Percentiles rank a stretch among this genome's conserved stretches.
Conservation (phyloP, 2,113 vertebrate species). For the Cottus gobio region DNA sequence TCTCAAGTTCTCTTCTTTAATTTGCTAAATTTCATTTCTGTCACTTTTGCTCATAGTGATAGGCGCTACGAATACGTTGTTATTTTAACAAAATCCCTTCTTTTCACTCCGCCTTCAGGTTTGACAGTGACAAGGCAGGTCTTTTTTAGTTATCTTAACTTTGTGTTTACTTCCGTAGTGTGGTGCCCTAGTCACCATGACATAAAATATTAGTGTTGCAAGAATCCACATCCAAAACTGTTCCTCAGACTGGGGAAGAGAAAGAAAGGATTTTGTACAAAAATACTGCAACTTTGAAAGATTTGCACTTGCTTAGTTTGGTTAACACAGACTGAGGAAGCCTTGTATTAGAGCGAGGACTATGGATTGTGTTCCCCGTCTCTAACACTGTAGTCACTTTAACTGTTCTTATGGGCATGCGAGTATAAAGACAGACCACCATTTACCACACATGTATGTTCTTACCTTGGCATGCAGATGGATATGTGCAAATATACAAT, state of each 20-base stretch:
- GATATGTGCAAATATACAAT: slow-evolving; percentile 1
- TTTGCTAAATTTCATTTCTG: not conserved
- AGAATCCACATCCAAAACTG: not conserved
- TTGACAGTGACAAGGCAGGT: not conserved
- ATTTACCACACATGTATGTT: not conserved
- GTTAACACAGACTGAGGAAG: not conserved
- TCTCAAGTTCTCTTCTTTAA: not conserved
- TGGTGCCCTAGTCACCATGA: not conserved
- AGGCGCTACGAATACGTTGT: not conserved
- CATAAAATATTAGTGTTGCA: not conserved
- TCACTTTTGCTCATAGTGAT: no score
- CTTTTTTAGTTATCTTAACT: not conserved
- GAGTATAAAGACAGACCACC: not conserved
- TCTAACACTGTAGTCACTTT: slow-evolving; percentile 1
- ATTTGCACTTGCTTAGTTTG: not conserved
- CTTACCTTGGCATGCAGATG: slow-evolving; percentile 17
- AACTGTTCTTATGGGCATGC: not conserved
- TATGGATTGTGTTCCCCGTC: not conserved
- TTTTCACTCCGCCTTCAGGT: not conserved
- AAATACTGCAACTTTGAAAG: not conserved
- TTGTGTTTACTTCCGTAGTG: not conserved
- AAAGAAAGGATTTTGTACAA: not conserved
- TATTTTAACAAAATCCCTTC: not conserved
- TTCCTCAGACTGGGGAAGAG: not conserved
- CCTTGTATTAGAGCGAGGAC: not conserved